phyloP scores from a whole-genome alignment of 2,888 invertebrate species.

The Suillia variegata region DNA sequence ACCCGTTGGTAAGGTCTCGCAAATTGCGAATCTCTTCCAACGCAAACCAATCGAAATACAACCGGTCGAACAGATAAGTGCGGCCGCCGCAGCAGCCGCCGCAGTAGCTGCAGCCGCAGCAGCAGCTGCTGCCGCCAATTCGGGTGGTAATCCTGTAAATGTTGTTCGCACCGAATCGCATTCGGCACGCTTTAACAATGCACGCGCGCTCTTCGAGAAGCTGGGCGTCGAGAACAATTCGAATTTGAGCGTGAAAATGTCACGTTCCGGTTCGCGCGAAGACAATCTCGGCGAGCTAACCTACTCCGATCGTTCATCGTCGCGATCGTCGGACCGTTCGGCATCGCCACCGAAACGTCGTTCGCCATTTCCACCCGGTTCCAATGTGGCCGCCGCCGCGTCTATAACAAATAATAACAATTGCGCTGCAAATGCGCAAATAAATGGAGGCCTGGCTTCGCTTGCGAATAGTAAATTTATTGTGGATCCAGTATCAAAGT shows the following conservation, averaged over 20 bases:
- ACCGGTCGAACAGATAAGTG: constrained; percentile 56
- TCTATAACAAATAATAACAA: constrained; percentile 54
- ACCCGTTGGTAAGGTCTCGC: constrained; percentile 81
- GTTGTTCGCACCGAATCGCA: constrained; percentile 88
- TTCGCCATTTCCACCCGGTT: constrained; percentile 57
- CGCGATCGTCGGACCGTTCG: constrained; percentile 60
- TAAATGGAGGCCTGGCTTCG: constrained; percentile 43
- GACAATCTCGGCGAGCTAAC: constrained; percentile 59
- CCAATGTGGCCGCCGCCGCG: constrained; percentile 44
- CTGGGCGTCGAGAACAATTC: constrained; percentile 73
- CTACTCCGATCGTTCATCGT: constrained; percentile 55
- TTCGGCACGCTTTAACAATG: constrained; percentile 88
- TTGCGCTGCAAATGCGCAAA: constrained; percentile 37
- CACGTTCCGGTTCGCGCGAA: constrained; percentile 60
- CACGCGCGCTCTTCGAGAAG: constrained; percentile 89
- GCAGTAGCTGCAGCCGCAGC: constrained; percentile 38
- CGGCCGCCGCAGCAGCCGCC: constrained; percentile 52
- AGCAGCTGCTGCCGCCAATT: constrained; percentile 28
- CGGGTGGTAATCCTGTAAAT: constrained; percentile 65
- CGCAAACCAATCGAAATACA: constrained; percentile 67
- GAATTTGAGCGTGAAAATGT: constrained; percentile 54
- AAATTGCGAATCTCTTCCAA: constrained; percentile 90
- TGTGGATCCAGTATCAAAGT: constrained; percentile 46
- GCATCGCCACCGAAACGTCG: constrained; percentile 58
- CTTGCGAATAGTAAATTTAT: constrained; percentile 51